phyloP scores from a whole-genome alignment of 2,113 vertebrate genomes.

The Aix galericulata region DNA sequence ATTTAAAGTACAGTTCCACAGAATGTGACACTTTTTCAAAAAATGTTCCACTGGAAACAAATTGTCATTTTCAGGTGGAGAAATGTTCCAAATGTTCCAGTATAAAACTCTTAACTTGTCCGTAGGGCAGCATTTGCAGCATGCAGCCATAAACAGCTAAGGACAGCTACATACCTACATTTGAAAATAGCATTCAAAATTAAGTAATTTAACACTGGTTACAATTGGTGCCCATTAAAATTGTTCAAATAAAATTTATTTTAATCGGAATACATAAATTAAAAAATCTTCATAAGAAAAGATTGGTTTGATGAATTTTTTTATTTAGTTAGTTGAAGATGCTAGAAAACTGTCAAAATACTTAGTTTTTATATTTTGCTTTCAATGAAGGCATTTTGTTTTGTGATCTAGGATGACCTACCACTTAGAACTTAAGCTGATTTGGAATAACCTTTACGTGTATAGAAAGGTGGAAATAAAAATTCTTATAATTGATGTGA shows the following conservation, averaged over 20 bases:
- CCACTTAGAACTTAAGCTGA: neutral
- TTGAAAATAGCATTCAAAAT: neutral
- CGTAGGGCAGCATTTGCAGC: neutral
- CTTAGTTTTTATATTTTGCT: neutral
- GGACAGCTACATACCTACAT: neutral
- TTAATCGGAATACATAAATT: neutral
- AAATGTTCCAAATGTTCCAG: neutral
- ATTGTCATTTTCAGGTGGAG: neutral
- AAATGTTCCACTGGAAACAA: neutral
- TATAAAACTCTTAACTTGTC: neutral
- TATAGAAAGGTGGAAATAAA: neutral
- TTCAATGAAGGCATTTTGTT: neutral
- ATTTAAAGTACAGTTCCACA: neutral
- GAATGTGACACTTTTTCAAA: neutral
- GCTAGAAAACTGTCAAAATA: neutral
- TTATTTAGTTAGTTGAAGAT: neutral
- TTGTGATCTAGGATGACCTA: accelerated
- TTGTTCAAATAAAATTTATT: neutral
- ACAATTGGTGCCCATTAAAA: neutral
- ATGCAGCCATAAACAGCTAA: neutral
- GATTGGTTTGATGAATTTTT: neutral
- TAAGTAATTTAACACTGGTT: neutral
- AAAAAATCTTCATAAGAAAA: neutral
- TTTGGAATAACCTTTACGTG: neutral
- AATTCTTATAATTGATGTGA: neutral